Base-by-base conservation (phyloP, 2,113 vertebrate genomes). In the Triplophysa dalaica region DNA sequence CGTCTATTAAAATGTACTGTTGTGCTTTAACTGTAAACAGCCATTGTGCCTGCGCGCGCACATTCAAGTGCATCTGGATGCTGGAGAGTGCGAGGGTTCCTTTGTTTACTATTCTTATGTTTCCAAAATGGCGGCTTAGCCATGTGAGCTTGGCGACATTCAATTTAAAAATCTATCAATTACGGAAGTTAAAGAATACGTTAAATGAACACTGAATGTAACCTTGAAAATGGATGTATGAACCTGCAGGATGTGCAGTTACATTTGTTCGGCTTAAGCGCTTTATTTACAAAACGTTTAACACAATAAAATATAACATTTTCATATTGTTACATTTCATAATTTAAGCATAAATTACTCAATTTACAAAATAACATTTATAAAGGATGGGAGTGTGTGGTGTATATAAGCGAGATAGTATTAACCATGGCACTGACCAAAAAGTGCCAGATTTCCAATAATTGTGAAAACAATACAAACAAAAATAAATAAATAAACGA, bases 241-340 rank as follows among this genome's bases (percentile, higher is more conserved):
- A 26, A 60, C 26, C 77, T 66, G 26, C 70, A 43, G 29, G 8
- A 73, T 73, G 56, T 22, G 9, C 16, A 48, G 67, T 78, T 65
- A 33, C 74, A 62, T 63, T 43, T 67, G 69, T 66, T 86, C 77
- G 90, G 87, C 91, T 93, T 93, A 88, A 92, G 87, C 92, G 92
- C 91, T 94, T 94, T 94, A 94, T 94, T 94, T 94, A 94, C 93
- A 94, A 94, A 94, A 94, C 92, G 92, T 92, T 91, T 85, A 93
- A 94, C 93, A 94, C 93, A 93, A 92, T 92, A 94, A 94, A 94
- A 94, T 94, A 94, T 90, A 94, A 94, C 93, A 94, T 94, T 94
- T 94, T 90, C 85, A 91, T 94, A 93, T 92, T 87, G 90, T 92
- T 90, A 87, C 88, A 91, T 90, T 90, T 92, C 86, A 85, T 92